Evolutionary conservation across 2,797 vertebrate species (phyloP), one percentile per base, ranked within the genome.

Genomic region (Halcyon leucocephala): DNA sequence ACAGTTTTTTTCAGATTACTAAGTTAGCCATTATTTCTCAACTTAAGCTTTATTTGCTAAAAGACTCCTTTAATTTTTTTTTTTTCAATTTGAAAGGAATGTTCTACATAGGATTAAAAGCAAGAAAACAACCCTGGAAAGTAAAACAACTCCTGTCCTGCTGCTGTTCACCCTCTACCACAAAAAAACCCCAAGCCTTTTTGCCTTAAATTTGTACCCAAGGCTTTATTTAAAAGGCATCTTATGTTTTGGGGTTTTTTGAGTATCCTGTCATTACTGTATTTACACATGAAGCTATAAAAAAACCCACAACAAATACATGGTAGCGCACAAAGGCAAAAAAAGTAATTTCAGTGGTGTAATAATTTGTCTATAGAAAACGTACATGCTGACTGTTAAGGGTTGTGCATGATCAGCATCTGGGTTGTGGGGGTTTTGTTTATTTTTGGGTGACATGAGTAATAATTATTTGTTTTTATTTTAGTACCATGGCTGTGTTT

Each of bases 21-120:
- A 24, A 51, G 55, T 62, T 89, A 49, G 26, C 44, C 21, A 18
- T 44, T 91, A 67, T 88, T 92, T 77, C 17, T 89, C 21, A 71
- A 42, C 29, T 13, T 89, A 48, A 65, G 37, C 39, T 82, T 82
- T 78, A 69, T 39, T 49, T 90, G 37, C 58, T 55, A 55, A 86
- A 89, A 82, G 33, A 1, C 7, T 71, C 28, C 66, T 72, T 49
- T 69, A 39, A 12, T 77, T 18, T 51, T 69, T 26, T 57, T 81
- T n/a, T 74, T 85, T 82, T 64, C 13, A 51, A 5, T 88, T 39
- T 61, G 21, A 74, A 91, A n/a, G 25, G 15, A 51, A 49, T 0
- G 0, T 65, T 86, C 24, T 54, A 0, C 35, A 31, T 48, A 9
- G 37, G 13, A 72, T 88, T 82, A 72, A 89, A 92, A 94, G 18